phyloP scores from a whole-genome alignment of 2,797 vertebrate species.

The Galagoides demidoff region DNA sequence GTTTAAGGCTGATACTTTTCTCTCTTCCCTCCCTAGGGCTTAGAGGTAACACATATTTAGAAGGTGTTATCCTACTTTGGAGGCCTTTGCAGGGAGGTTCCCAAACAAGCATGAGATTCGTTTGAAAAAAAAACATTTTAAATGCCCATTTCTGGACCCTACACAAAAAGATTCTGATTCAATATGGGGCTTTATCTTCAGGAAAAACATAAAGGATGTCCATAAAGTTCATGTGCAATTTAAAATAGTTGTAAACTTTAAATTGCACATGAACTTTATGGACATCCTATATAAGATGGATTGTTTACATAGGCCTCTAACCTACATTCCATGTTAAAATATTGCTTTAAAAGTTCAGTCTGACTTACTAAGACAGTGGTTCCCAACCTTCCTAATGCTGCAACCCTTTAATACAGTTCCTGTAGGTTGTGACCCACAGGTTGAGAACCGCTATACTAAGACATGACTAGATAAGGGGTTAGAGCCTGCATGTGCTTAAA shows the following conservation, averaged over 20 bases:
- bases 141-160: not conserved
- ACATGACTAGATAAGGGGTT: not conserved
- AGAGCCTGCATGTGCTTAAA: not conserved
- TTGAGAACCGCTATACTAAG: not conserved
- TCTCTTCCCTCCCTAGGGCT: not conserved
- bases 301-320: not conserved
- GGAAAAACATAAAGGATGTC: not conserved
- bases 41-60: not conserved
- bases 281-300: not conserved
- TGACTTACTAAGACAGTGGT: not conserved
- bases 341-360: not conserved
- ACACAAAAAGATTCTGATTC: not conserved
- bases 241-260: too few species aligned
- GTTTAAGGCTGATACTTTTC: not conserved
- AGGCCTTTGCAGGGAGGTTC: not conserved
- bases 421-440: too few species aligned
- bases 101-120: not conserved
- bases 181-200: not conserved
- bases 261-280: too few species aligned
- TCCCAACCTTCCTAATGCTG: too few species aligned
- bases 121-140: not conserved
- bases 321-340: conserved; percentile 39
- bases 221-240: too few species aligned
- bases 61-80: not conserved
- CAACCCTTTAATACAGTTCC: too few species aligned